Percentiles rank a stretch among this genome's conserved stretches.
phyloP scores from a whole-genome alignment of 1,140 invertebrate genomes.

The Onthophagus taurus region DNA sequence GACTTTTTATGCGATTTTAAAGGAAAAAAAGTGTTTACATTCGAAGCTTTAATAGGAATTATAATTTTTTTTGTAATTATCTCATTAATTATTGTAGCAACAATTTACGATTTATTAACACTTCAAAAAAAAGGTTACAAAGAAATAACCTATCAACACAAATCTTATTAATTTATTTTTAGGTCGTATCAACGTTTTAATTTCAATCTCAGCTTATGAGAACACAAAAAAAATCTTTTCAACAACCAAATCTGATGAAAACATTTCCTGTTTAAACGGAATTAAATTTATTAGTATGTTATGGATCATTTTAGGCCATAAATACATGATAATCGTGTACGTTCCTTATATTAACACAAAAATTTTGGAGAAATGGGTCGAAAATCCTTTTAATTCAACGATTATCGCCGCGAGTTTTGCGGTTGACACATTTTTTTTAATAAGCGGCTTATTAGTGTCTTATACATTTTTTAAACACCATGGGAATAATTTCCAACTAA shows the following conservation, averaged over 20 bases:
- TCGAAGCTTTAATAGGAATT: not conserved
- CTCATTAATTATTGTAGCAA: constrained; percentile 10
- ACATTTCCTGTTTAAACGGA: constrained; percentile 43
- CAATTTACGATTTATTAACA: constrained; percentile 19
- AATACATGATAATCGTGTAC: constrained; percentile 23
- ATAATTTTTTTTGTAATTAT: constrained; percentile 15
- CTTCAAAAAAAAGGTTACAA: constrained; percentile 21
- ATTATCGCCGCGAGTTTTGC: constrained; percentile 37
- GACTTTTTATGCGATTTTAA: constrained; percentile 22
- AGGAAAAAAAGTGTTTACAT: constrained; percentile 16
- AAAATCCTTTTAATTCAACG: constrained; percentile 10
- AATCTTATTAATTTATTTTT: too few species aligned
- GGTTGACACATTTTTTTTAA: constrained; percentile 48
- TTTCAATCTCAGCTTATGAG: constrained; percentile 34
- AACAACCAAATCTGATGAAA: constrained; percentile 23
- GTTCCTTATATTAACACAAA: constrained; percentile 18
- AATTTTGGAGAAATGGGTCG: constrained; percentile 17
- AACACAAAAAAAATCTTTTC: constrained; percentile 32
- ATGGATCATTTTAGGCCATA: constrained; percentile 59
- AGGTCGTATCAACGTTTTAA: constrained; percentile 15
- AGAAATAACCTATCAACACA: too few species aligned
- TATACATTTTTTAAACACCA: constrained; percentile 45
- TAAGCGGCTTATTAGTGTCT: constrained; percentile 46
- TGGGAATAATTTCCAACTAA: too few species aligned
- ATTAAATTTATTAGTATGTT: constrained; percentile 52